These are phyloP conservation scores for Andinoacara biseriatus DNA, from an alignment of 2,113 vertebrate species.

Conservation along the genomic window DNA sequence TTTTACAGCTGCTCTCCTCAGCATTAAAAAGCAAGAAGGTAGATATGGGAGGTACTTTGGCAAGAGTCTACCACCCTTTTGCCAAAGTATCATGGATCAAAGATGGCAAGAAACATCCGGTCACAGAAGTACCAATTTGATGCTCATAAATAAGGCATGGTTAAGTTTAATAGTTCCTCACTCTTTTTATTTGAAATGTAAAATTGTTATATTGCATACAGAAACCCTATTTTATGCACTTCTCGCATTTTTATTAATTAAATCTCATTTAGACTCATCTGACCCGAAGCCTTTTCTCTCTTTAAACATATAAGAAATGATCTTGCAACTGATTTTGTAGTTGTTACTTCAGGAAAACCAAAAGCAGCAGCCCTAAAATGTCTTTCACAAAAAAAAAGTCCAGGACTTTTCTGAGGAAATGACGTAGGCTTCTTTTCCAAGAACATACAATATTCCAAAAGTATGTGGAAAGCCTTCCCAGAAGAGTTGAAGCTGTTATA, in stretches of 20 bases:
- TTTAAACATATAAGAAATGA: background rate
- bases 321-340: background rate
- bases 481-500: too few relatives aligned
- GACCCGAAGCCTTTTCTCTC: background rate
- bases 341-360: background rate
- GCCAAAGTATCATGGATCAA: constrained; percentile 64
- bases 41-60: constrained; percentile 22
- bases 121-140: constrained; percentile 55
- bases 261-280: too few relatives aligned
- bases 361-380: background rate
- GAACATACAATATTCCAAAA: background rate
- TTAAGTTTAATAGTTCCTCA: background rate
- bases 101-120: constrained; percentile 76
- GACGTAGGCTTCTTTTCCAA: background rate
- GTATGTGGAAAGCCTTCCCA: too few relatives aligned
- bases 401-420: background rate
- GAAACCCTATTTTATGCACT: background rate
- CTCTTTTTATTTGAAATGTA: background rate
- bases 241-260: background rate
- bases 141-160: background rate
- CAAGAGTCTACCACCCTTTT: constrained; percentile 66
- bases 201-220: too few relatives aligned
- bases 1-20: constrained; percentile 64
- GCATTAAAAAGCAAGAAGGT: constrained; percentile 17
- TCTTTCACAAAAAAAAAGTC: background rate